These are phyloP conservation scores for Lucilia cuprina DNA, from an alignment of 1,140 invertebrate genomes.

Conservation along the genomic window DNA sequence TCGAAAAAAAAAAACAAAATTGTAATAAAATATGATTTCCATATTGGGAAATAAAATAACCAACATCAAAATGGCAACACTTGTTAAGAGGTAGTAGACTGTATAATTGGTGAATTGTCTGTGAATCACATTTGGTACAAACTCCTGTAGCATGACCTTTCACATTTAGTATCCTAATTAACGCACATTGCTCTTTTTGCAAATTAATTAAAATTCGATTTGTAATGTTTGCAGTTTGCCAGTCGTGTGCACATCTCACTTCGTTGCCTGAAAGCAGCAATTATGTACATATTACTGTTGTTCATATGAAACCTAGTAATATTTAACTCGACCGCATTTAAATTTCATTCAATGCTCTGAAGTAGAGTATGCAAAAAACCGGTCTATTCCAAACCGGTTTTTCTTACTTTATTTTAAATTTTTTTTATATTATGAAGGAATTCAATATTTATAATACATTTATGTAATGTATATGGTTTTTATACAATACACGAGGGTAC, in stretches of 20 bases:
- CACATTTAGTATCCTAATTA: slow-evolving; percentile 19
- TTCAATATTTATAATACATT: too few relatives aligned
- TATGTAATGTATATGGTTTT: too few relatives aligned
- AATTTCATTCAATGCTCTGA: neutral
- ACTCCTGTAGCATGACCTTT: neutral
- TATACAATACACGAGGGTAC: too few relatives aligned
- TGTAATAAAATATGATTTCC: too few relatives aligned
- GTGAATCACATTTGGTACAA: neutral
- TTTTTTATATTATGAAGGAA: too few relatives aligned
- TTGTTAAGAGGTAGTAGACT: too few relatives aligned
- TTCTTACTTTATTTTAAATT: too few relatives aligned
- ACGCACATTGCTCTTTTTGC: neutral
- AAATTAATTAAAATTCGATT: slow-evolving; percentile 29
- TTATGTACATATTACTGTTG: neutral
- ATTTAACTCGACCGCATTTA: neutral
- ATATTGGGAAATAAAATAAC: too few relatives aligned
- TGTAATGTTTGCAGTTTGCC: slow-evolving; percentile 3
- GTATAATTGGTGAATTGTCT: neutral
- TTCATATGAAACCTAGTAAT: slow-evolving; percentile 1
- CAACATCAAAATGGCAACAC: too few relatives aligned
- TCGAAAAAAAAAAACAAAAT: too few relatives aligned
- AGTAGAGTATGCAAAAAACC: too few relatives aligned
- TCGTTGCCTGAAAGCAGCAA: slow-evolving; percentile 5
- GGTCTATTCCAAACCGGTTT: too few relatives aligned
- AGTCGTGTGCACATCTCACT: neutral